Conservation (phyloP, 35 echinoderm and acorn worm genomes). For the Lytechinus pictus region DNA sequence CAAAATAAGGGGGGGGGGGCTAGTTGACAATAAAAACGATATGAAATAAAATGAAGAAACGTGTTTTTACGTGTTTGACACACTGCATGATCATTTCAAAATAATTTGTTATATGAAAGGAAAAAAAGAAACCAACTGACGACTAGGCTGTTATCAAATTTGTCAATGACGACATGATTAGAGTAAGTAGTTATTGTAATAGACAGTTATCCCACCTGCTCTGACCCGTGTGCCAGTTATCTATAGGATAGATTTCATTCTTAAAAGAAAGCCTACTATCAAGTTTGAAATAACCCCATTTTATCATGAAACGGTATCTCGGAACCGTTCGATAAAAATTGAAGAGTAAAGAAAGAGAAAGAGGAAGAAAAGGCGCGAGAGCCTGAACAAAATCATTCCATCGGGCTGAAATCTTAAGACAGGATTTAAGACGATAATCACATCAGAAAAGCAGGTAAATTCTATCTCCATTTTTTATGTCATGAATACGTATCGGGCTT, state of each 20-base stretch:
- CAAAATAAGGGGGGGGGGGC: neutral
- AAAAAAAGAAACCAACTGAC: too few species aligned
- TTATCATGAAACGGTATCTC: neutral
- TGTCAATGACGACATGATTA: neutral
- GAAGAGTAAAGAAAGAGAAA: neutral
- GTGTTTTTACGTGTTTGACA: neutral
- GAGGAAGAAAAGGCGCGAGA: neutral
- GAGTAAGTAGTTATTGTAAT: neutral
- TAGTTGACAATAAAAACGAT: neutral
- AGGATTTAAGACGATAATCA: neutral
- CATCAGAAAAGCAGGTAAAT: slow-evolving; percentile 35
- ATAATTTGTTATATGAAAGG: neutral
- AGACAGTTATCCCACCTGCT: neutral
- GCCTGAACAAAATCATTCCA: neutral
- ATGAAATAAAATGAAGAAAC: neutral
- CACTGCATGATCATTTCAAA: neutral
- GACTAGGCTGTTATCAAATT: neutral
- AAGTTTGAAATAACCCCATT: neutral
- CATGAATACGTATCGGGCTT: slow-evolving; percentile 6
- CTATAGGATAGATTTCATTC: neutral
- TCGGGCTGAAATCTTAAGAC: neutral
- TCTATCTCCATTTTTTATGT: neutral
- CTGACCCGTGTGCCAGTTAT: neutral
- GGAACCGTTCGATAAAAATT: neutral
- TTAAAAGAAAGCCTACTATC: neutral